These are phyloP conservation scores for Achatina immaculata DNA, from an alignment of 1,140 invertebrate genomes.

Conservation along the genomic window DNA sequence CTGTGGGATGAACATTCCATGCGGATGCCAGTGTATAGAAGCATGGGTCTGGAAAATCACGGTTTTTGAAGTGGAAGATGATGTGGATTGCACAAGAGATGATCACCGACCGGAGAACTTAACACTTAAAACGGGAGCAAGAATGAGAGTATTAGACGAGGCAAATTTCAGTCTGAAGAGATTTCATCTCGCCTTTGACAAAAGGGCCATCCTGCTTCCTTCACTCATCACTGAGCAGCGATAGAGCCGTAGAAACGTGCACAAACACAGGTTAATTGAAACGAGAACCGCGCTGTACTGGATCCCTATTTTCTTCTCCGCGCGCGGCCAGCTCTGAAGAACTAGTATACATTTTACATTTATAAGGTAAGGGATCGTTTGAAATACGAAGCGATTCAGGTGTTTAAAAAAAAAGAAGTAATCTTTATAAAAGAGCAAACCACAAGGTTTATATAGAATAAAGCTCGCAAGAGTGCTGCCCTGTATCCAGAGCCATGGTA, in stretches of 20 bases:
- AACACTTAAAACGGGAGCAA: neutral
- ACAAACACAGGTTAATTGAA: neutral
- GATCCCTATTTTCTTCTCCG: neutral
- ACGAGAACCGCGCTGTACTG: neutral
- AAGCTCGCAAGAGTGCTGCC: neutral
- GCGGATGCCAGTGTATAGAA: neutral
- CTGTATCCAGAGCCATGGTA: neutral
- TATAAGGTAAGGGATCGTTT: neutral
- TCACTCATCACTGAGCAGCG: neutral
- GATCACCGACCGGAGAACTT: conserved; percentile 2
- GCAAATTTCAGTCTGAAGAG: conserved; percentile 11
- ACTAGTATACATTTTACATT: neutral
- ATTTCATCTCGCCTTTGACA: conserved; percentile 3
- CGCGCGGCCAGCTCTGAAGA: neutral
- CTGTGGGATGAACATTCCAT: conserved; percentile 1
- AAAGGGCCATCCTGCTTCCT: neutral
- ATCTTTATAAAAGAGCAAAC: neutral
- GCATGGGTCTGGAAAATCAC: neutral
- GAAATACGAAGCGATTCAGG: neutral
- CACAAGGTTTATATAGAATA: neutral
- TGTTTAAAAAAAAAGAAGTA: neutral
- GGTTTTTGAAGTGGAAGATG: neutral
- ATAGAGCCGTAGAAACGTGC: neutral
- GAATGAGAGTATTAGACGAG: conserved; percentile 11
- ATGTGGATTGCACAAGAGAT: neutral